Evolutionary conservation across 2,797 vertebrate species (phyloP), one percentile per base, ranked within the genome.

Genomic region (Sebastiscus tertius): DNA sequence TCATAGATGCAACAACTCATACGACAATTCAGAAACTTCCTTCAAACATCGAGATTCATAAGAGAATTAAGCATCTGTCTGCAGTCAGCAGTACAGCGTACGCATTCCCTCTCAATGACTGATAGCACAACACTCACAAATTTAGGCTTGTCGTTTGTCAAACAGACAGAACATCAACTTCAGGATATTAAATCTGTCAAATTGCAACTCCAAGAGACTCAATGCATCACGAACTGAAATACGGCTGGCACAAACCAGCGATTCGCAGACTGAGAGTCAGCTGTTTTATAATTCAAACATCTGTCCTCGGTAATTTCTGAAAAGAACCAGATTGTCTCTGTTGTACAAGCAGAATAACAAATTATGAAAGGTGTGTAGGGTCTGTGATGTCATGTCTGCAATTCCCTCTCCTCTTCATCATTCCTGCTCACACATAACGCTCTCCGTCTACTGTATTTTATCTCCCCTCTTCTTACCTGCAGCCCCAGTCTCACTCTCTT

Each of bases 401-500:
- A 6, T 42, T 39, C 18, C 9, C 13, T 29, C 13, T 58, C n/a
- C 58, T 69, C 4, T 29, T 18, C 49, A 13, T 56, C 24, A 13
- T 2, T 55, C 22, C 46, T 29, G 39, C 68, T 70, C 52, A 12
- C 6, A 26, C 2, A 24, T 36, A n/a, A 24, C 12, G 12, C 58
- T 39, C 18, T 36, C 18, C 6, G 4, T 67, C 49, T 52, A 52
- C 49, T 10, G 49, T 2, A n/a, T n/a, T 20, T 52, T 9, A 52
- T 9, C 20, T n/a, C n/a, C 34, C 5, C 61, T 68, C 31, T 59
- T 77, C 88, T 95, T 92, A 99, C 99, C 97, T 99, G 99, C 67
- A 99, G 93, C 27, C 98, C 98, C 85, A 99, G 94, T 80, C 97
- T 97, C 83, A 99, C 98, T 94, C 91, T 95, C 90, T 99, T 99